A percentile compares a stretch with the other conserved stretches of the same genome.
Conservation (phyloP, 35 echinoderm and acorn worm genomes). For the Ophioderma brevispina region DNA sequence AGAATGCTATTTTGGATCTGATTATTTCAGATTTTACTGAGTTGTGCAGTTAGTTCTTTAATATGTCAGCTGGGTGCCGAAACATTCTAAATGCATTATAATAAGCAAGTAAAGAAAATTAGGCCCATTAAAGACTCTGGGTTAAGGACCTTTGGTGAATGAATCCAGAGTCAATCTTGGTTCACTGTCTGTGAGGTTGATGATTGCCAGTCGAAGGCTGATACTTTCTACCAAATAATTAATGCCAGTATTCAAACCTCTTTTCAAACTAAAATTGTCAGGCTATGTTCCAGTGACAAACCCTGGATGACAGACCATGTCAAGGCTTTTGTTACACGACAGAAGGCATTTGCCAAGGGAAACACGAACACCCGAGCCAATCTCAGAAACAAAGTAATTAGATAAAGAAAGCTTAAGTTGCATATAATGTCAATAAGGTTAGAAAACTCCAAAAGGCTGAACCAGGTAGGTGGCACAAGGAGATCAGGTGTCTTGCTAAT, state of each 20-base stretch:
- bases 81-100: too few relatives aligned
- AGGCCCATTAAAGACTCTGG: too few relatives aligned
- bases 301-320: slow-evolving; percentile 39
- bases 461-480: slow-evolving; percentile 41
- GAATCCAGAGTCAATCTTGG: too few relatives aligned
- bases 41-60: too few relatives aligned
- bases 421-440: slow-evolving; percentile 28
- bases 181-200: background rate
- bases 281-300: background rate
- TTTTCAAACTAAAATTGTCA: background rate
- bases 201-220: background rate
- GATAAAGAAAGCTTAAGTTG: slow-evolving; percentile 12
- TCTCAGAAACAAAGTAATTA: background rate
- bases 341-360: background rate
- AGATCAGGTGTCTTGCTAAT: slow-evolving; percentile 8
- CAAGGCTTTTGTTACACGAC: background rate
- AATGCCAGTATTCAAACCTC: background rate
- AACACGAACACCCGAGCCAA: background rate
- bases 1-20: too few relatives aligned
- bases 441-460: slow-evolving; percentile 24
- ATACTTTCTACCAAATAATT: background rate
- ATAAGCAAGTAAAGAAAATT: too few relatives aligned
- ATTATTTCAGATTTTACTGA: too few relatives aligned
- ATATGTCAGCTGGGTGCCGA: too few relatives aligned
- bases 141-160: too few relatives aligned